phyloP scores from a whole-genome alignment of 2,797 vertebrate species.

The Enteromius afrohamiltoni region DNA sequence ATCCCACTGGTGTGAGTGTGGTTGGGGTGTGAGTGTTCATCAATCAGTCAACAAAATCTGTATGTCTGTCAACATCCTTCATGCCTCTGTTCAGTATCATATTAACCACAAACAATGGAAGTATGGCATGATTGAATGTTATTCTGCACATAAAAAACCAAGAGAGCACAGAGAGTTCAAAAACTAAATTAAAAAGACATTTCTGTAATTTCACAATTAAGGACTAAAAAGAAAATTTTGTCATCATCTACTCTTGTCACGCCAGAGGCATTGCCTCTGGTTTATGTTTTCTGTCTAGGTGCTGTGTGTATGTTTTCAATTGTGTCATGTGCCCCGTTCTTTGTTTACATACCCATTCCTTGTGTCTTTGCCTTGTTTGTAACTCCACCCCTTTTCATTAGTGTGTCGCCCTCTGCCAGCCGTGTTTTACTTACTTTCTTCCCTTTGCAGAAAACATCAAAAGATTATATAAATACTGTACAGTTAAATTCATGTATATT shows the following conservation, averaged over 20 bases:
- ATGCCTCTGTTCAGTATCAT: conserved; percentile 14
- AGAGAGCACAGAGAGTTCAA: neutral
- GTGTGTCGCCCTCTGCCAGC: too few species aligned
- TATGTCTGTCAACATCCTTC: conserved; percentile 1
- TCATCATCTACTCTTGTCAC: neutral
- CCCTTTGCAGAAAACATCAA: neutral
- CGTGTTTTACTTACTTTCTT: too few species aligned
- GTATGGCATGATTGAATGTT: neutral
- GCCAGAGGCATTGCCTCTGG: too few species aligned
- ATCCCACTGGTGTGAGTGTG: neutral
- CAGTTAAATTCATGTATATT: neutral
- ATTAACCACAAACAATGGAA: neutral
- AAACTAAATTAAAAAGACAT: neutral
- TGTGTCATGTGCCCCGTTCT: too few species aligned
- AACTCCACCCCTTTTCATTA: too few species aligned
- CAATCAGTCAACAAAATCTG: neutral
- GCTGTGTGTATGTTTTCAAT: too few species aligned
- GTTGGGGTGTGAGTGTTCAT: neutral
- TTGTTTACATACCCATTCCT: too few species aligned
- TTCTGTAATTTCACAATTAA: neutral
- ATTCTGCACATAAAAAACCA: conserved; percentile 4
- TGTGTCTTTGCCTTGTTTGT: too few species aligned
- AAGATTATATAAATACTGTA: neutral
- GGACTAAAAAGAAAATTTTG: too few species aligned
- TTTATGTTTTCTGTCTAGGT: too few species aligned